These are phyloP conservation scores for Lumbricus terrestris DNA, from an alignment of 2,888 invertebrate species.

Conservation along the genomic window DNA sequence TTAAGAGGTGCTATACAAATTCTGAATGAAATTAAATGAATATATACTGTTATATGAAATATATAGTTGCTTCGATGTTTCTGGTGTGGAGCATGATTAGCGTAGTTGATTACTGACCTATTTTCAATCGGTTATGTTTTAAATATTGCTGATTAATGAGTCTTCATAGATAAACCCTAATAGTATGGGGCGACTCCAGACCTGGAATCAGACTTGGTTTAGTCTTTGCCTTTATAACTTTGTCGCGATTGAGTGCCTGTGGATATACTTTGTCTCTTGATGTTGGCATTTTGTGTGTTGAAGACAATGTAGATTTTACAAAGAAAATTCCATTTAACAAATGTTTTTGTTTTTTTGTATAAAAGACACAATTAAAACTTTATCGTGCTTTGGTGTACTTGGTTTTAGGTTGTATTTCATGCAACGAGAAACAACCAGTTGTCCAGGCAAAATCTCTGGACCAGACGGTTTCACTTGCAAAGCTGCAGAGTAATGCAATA, in stretches of 20 bases:
- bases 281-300: neutral
- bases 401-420: neutral
- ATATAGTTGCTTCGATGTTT: neutral
- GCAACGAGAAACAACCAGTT: neutral
- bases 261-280: neutral
- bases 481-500: neutral
- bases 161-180: neutral
- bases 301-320: neutral
- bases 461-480: neutral
- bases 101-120: neutral
- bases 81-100: neutral
- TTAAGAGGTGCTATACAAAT: too few relatives aligned
- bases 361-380: neutral
- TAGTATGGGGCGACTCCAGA: neutral
- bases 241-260: neutral
- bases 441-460: neutral
- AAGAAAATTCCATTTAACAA: neutral
- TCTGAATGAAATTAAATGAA: too few relatives aligned
- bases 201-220: neutral
- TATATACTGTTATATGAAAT: too few relatives aligned
- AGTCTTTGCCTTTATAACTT: conserved; percentile 3
- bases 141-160: neutral
- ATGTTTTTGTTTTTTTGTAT: neutral
- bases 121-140: neutral
- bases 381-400: neutral